Base-by-base conservation (phyloP, 2,113 vertebrate species). In the Tauraco erythrolophus region DNA sequence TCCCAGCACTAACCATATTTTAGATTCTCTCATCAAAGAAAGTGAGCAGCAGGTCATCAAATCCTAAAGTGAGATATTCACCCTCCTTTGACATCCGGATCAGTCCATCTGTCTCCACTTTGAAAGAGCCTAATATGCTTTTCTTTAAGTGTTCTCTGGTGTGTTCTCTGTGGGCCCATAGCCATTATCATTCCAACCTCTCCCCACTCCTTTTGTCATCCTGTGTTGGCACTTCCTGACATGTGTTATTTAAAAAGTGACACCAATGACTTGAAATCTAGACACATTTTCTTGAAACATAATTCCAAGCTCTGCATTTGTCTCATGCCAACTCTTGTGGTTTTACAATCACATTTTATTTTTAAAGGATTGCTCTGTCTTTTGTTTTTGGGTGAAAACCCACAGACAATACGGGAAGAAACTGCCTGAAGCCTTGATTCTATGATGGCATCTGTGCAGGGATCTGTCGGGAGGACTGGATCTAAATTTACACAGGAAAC, bases 171-270 rank as follows among this genome's bases (percentile, higher is more conserved):
- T 2, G 93, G 95, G 96, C 97, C 97, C 96, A 94, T 92, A 94
- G 96, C 97, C 93, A 96, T 97, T 96, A 97, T 94, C 97, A 96
- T 97, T 97, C 92, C 96, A 97, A 96, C 94, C 96, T 97, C 95
- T 97, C 86, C 95, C 94, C 88, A 88, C 91, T 96, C 95, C 96
- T 95, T 97, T 97, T 96, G 97, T 97, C 97, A 97, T 97, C 94
- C 92, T 94, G 88, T 37, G 96, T 97, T 95, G 94, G 95, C 95
- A 97, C 95, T 96, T 97, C 95, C 94, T 96, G 95, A 97, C 96
- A 97, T 96, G 94, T 97, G 97, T 97, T 97, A 96, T 97, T 97
- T 95, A 94, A 96, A 93, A 97, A 97, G 91, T 95, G 96, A 97
- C 95, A 97, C 96, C 95, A 96, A 1, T 94, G 94, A 95, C 96